A percentile compares a stretch with the other conserved stretches of the same genome.
Evolutionary conservation across 2,113 vertebrate species (phyloP).

Genomic region (Romanogobio albipinnatus): DNA sequence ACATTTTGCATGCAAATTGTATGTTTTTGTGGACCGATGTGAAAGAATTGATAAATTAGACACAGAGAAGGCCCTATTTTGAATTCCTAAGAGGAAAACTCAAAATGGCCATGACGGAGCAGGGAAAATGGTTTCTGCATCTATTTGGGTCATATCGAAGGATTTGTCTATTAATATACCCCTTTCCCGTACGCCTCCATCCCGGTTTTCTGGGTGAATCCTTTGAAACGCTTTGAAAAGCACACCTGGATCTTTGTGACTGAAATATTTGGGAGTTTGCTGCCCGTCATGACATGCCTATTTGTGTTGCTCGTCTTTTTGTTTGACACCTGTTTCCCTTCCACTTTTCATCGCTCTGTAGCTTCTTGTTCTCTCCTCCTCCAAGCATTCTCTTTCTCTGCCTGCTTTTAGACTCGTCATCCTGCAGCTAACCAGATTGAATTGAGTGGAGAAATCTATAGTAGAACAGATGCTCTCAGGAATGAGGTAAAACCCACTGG

Average conservation of each 20-base stretch:
- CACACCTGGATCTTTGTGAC: constrained; percentile 7
- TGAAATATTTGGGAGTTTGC: constrained; percentile 17
- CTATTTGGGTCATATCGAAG: constrained; percentile 15
- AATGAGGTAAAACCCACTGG: background rate
- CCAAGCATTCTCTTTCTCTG: background rate
- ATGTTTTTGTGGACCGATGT: background rate
- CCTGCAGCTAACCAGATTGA: background rate
- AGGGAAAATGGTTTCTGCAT: background rate
- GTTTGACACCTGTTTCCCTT: constrained; percentile 8
- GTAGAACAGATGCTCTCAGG: constrained; percentile 22
- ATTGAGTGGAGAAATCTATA: background rate
- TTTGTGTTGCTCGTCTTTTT: background rate
- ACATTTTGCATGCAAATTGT: constrained; percentile 4
- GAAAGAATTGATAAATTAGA: background rate
- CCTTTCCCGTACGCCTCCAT: background rate
- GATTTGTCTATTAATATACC: constrained; percentile 25
- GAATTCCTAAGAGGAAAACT: background rate
- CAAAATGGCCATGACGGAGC: background rate
- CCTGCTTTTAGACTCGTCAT: background rate
- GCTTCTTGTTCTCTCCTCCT: background rate
- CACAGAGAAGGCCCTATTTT: background rate
- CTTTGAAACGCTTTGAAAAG: constrained; percentile 22
- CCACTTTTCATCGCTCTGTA: background rate
- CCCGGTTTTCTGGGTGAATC: background rate
- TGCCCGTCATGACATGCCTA: background rate